Evolutionary conservation across 2,113 vertebrate species (phyloP).

Genomic region (Chloropsis hardwickii): DNA sequence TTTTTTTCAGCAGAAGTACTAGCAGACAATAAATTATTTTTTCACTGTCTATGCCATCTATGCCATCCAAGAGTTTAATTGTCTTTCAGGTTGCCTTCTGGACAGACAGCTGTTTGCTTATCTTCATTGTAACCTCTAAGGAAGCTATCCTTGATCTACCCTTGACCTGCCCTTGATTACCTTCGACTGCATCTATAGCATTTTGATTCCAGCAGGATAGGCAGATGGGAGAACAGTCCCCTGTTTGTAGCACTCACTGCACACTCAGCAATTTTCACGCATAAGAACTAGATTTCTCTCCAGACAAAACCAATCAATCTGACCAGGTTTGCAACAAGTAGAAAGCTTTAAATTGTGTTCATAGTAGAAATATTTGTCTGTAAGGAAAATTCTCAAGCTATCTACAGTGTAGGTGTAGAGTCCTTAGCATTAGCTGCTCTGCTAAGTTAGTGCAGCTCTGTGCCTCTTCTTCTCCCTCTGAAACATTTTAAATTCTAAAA

Average conservation of each 20-base stretch:
- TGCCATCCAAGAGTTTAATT: background rate
- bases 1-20: accelerated
- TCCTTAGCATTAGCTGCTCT: background rate
- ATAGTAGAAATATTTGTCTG: background rate
- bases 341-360: background rate
- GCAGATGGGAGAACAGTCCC: background rate
- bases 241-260: background rate
- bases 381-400: background rate
- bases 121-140: background rate
- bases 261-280: background rate
- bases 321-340: background rate
- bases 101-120: background rate
- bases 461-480: background rate
- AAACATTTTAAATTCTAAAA: background rate
- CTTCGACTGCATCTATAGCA: background rate
- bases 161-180: background rate
- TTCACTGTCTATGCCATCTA: accelerated
- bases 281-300: background rate
- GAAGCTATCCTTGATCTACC: background rate
- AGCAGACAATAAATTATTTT: background rate
- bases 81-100: background rate
- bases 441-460: background rate
- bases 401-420: accelerated
- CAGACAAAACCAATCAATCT: background rate
- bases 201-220: background rate